phyloP scores from a whole-genome alignment of 2,113 vertebrate genomes.

The Alces alces region DNA sequence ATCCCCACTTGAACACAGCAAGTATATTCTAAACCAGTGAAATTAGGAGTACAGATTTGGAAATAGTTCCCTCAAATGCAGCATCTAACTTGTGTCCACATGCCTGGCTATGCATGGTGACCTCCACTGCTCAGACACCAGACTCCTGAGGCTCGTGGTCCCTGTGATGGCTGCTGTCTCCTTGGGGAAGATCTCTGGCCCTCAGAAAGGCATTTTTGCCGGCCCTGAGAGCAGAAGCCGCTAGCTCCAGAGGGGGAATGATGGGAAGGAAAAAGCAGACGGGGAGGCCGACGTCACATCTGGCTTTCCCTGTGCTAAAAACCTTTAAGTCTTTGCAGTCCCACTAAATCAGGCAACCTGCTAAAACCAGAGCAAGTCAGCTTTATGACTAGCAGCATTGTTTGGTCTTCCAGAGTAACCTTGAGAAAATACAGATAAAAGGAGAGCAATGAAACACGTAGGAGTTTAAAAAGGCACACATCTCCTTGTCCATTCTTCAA shows the following conservation, averaged over 20 bases:
- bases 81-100: not conserved
- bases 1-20: not conserved
- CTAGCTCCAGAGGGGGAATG: not conserved
- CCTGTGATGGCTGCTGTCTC: not conserved
- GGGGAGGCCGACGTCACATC: not conserved
- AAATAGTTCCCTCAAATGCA: not conserved
- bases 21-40: not conserved
- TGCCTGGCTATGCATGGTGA: not conserved
- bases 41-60: not conserved
- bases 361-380: not conserved
- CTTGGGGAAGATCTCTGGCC: no score
- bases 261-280: not conserved
- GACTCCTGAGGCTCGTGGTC: not conserved
- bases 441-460: slow-evolving; percentile 1
- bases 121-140: not conserved
- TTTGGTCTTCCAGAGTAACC: slow-evolving; percentile 31
- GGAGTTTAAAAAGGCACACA: not conserved
- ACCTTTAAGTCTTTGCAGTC: not conserved
- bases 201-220: not conserved
- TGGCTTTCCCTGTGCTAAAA: not conserved
- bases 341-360: not conserved
- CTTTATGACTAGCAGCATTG: slow-evolving; percentile 25
- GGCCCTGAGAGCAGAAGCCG: not conserved
- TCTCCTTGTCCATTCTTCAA: slow-evolving; percentile 10
- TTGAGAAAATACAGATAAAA: slow-evolving; percentile 49